phyloP scores from a whole-genome alignment of 2,113 vertebrate genomes.

The Phyllostomus hastatus region DNA sequence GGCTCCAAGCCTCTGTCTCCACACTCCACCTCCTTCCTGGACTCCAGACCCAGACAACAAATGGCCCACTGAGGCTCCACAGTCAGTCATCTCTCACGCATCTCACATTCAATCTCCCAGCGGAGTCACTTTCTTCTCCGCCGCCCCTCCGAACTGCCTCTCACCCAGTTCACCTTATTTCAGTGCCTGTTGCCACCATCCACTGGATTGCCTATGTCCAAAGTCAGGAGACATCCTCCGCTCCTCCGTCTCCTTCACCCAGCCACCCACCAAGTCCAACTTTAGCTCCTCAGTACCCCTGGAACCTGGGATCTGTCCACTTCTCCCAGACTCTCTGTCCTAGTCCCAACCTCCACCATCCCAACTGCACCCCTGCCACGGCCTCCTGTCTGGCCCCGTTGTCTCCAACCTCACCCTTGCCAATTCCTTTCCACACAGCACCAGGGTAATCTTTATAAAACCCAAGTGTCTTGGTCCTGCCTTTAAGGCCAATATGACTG shows the following conservation, averaged over 20 bases:
- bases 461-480: background rate
- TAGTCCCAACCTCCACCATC: constrained; percentile 60
- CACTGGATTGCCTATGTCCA: background rate
- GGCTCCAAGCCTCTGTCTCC: background rate
- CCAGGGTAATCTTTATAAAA: background rate
- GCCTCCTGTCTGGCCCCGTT: background rate
- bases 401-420: background rate
- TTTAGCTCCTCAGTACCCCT: background rate
- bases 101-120: background rate
- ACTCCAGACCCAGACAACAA: background rate
- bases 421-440: background rate
- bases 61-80: background rate
- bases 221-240: background rate
- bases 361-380: background rate
- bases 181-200: background rate
- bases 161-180: background rate
- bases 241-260: background rate
- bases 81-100: background rate
- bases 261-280: background rate
- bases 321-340: constrained; percentile 81
- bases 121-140: background rate
- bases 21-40: background rate
- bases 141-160: background rate
- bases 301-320: background rate
- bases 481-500: background rate